Evolutionary conservation across 2,797 vertebrate genomes (phyloP).

Genomic region (Sebastes ruberrimus): DNA sequence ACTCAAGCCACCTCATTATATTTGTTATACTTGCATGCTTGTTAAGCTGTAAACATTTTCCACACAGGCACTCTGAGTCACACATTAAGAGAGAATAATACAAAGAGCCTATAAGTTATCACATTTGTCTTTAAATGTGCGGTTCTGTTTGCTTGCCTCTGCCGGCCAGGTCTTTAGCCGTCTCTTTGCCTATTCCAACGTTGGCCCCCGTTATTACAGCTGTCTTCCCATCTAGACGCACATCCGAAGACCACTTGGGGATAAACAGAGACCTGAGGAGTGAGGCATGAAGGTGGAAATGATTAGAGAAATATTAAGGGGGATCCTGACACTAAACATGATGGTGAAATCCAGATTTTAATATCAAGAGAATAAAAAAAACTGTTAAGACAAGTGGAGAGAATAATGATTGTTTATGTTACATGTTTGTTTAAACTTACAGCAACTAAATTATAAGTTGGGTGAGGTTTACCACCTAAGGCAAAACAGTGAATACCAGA

Average conservation of each 20-base stretch:
- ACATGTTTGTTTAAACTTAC: conserved; percentile 3
- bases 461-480: conserved; percentile 8
- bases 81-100: not conserved
- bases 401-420: not conserved
- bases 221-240: conserved; percentile 77
- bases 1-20: not conserved
- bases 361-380: not conserved
- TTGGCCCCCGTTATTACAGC: conserved; percentile 79
- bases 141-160: conserved; percentile 67
- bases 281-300: not conserved
- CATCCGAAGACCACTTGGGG: conserved; percentile 75
- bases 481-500: conserved; percentile 2
- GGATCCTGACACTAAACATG: not conserved
- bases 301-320: not conserved
- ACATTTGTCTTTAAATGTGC: not conserved
- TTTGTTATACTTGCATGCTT: not conserved
- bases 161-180: conserved; percentile 74
- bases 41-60: not conserved
- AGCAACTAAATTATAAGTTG: conserved; percentile 1
- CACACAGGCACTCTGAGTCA: not conserved
- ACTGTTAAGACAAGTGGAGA: not conserved
- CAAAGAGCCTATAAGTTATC: not conserved
- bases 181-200: conserved; percentile 81
- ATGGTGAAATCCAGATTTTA: not conserved
- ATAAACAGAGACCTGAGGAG: conserved; percentile 68